Percentiles rank a stretch among this genome's conserved stretches.
phyloP scores from a whole-genome alignment of 1,140 invertebrate species.

The Nasonia giraulti region DNA sequence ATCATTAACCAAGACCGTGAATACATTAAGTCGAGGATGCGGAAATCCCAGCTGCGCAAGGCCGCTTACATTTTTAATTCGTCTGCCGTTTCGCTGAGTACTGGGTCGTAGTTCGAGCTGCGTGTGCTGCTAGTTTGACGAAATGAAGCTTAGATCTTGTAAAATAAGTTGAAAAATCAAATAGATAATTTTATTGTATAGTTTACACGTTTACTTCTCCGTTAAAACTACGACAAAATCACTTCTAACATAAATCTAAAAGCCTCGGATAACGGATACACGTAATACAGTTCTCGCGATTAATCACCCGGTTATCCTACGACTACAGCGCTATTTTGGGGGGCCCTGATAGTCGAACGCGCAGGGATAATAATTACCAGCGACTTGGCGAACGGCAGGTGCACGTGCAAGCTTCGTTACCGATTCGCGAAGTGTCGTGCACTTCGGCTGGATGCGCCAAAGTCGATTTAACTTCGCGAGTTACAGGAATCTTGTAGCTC shows the following conservation, averaged over 20 bases:
- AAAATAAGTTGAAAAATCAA: no score
- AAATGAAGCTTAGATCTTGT: no score
- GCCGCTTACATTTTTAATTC: not conserved
- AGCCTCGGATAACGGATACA: not conserved
- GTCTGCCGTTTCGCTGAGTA: no score
- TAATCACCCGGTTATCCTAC: not conserved
- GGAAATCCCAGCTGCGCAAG: not conserved
- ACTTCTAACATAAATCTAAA: no score
- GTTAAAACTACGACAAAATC: no score
- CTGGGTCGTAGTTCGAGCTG: not conserved
- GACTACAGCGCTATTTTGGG: not conserved
- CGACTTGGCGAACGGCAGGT: not conserved
- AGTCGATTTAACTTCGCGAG: slow-evolving; percentile 42
- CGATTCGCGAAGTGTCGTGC: slow-evolving; percentile 34
- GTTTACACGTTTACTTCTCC: no score
- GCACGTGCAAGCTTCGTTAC: slow-evolving; percentile 15
- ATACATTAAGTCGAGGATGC: slow-evolving; percentile 9
- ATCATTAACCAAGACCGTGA: slow-evolving; percentile 4
- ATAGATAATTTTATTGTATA: no score
- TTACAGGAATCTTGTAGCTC: slow-evolving; percentile 14
- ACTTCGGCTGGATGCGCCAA: not conserved
- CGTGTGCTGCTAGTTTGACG: no score
- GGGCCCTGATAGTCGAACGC: not conserved
- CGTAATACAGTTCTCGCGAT: not conserved
- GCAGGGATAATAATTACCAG: slow-evolving; percentile 7